Base-by-base conservation (phyloP, 2,888 invertebrate genomes). In the Mythimna albipuncta region DNA sequence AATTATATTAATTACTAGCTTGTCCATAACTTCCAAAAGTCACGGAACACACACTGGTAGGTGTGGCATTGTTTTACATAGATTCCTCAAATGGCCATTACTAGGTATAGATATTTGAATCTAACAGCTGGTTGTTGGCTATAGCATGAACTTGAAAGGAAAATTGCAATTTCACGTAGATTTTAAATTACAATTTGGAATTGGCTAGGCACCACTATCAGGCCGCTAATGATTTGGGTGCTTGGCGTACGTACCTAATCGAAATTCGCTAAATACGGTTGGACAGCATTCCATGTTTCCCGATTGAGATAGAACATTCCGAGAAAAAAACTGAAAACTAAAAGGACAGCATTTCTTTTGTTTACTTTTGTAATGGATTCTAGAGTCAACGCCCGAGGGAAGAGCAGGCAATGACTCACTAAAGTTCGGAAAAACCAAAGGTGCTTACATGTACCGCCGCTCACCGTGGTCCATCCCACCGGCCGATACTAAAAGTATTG, bases 341-440 rank as follows among this genome's bases (percentile, higher is more conserved):
- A 19, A 47, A 47, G 38, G 19, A 16, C 2, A 26, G 5, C 13
- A 54, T n/a, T 21, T 59, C 6, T 10, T 59, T 52, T 32, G 32
- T 59, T 41, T 44, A 19, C 54, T 52, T 52, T 52, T 52, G 50
- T 52, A 52, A 52, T 52, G 19, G n/a, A 7, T 52, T 61, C 50
- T 44, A 13, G 19, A 35, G 59, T 71, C 54, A 71, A 61, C 16
- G 26, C 16, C 72, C 55, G 13, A 47, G 26, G 44, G 26, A 72
- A 26, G 2, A 5, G 16, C 26, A 72, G 16, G 59, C 59, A 54
- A 21, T 38, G 35, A 72, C 44, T 47, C 47, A 50, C n/a, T 35
- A 35, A 67, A 59, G 44, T 59, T 73, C 6, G 44, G n/a, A 52
- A 64, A 64, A 73, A 21, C 13, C 26, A 47, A 47, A 44, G 50